phyloP scores from a whole-genome alignment of 1,140 invertebrate species.

The Pseudoatta argentina region DNA sequence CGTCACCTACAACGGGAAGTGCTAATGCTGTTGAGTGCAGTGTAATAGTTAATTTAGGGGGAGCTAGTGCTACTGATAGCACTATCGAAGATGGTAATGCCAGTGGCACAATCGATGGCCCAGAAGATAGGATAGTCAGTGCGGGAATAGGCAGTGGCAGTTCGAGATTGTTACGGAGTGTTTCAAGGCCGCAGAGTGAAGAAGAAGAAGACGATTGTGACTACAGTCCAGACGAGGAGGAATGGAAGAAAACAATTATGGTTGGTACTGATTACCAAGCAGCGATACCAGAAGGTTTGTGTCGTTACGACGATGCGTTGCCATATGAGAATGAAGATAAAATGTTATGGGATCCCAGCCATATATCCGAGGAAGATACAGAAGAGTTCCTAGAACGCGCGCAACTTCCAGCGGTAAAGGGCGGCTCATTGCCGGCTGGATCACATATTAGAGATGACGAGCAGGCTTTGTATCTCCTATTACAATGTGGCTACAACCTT shows the following conservation, averaged over 20 bases:
- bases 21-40: constrained; percentile 46
- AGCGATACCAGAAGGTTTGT: constrained; percentile 95
- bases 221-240: constrained; percentile 92
- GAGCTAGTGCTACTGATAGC: constrained; percentile 16
- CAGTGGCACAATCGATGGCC: constrained; percentile 66
- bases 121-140: constrained; percentile 74
- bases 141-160: constrained; percentile 78
- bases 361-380: constrained; percentile 91
- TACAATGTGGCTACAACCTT: constrained; percentile 97
- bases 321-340: constrained; percentile 99
- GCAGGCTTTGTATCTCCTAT: constrained; percentile 95
- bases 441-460: constrained; percentile 97
- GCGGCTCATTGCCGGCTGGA: constrained; percentile 90
- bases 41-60: constrained; percentile 45
- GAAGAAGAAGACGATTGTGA: constrained; percentile 92
- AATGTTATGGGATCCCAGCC: constrained; percentile 96
- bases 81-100: constrained; percentile 51
- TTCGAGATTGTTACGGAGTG: constrained; percentile 86
- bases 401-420: constrained; percentile 87
- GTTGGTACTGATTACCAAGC: constrained; percentile 98
- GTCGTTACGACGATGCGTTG: constrained; percentile 95
- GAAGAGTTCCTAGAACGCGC: constrained; percentile 94
- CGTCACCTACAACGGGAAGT: constrained; percentile 36
- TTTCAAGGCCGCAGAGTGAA: constrained; percentile 89
- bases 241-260: constrained; percentile 96